Base-by-base conservation (phyloP, 1,140 invertebrate genomes). In the Aculops lycopersici region DNA sequence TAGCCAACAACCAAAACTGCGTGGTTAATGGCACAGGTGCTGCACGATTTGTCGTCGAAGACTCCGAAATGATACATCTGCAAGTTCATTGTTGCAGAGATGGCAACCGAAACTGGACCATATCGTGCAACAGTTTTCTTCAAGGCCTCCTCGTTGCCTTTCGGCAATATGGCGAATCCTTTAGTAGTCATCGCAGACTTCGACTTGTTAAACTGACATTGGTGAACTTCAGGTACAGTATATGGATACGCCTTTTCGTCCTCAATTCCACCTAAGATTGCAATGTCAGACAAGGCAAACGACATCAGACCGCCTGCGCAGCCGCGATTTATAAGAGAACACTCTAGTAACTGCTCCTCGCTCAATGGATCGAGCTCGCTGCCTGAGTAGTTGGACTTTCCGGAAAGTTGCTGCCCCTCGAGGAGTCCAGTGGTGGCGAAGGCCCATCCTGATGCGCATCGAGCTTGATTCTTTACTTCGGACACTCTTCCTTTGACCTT, bases 401-500 rank as follows among this genome's bases (percentile, higher is more conserved):
- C 69, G 48, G 76, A 71, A 62, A 88, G 77, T 51, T 81, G 84
- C 53, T 68, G 83, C 45, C 79, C 66, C 42, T 68, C 70, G 20
- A 83, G 51, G 37, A 69, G 62, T 15, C 60, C n/a, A n/a, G n/a
- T n/a, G n/a, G n/a, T n/a, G n/a, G n/a, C n/a, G n/a, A n/a, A n/a
- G n/a, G n/a, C n/a, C n/a, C n/a, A n/a, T n/a, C n/a, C n/a, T n/a
- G n/a, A n/a, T n/a, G n/a, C n/a, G n/a, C n/a, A n/a, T n/a, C n/a
- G n/a, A n/a, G n/a, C n/a, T n/a, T n/a, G n/a, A n/a, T n/a, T n/a
- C 59, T 92, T 92, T 35, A 94, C 65, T 1, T 63, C 64, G 17
- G 84, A 92, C 16, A 94, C 81, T 47, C 75, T 78, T 36, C 80
- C 80, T 45, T 72, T 57, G 37, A 63, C 51, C 48, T 75, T 66